These are phyloP conservation scores for Actinopyga echinites DNA, from an alignment of 53 echinoderm and acorn worm species.

Conservation along the genomic window DNA sequence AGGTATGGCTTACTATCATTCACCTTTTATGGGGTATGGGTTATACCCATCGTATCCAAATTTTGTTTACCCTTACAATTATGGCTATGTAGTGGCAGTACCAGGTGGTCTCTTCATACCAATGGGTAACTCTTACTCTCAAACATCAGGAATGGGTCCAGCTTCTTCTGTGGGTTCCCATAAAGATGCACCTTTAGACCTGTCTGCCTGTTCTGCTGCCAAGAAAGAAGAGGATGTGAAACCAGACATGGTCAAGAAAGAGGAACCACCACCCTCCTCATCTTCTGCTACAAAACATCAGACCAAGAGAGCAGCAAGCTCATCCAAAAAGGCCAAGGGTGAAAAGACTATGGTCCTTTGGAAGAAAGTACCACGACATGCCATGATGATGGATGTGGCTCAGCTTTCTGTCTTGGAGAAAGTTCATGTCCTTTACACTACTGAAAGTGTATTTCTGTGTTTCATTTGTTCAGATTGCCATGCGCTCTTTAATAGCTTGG, in stretches of 20 bases:
- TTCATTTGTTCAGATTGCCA: conserved; percentile 34
- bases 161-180: neutral
- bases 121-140: conserved; percentile 15
- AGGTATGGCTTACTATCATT: conserved; percentile 32
- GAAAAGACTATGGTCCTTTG: conserved; percentile 35
- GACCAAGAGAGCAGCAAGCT: neutral
- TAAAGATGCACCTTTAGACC: conserved; percentile 23
- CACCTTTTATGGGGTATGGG: conserved; percentile 38
- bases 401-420: conserved; percentile 36
- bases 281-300: neutral
- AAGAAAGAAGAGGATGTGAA: conserved; percentile 2
- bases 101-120: conserved; percentile 35
- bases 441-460: conserved; percentile 34
- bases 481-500: conserved; percentile 22
- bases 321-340: conserved; percentile 10
- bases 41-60: conserved; percentile 37
- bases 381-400: conserved; percentile 42
- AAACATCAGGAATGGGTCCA: conserved; percentile 3
- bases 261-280: conserved; percentile 3
- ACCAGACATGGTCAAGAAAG: conserved; percentile 17
- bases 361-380: conserved; percentile 34
- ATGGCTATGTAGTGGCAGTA: conserved; percentile 35
- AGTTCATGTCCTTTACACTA: conserved; percentile 31
- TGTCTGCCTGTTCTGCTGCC: conserved; percentile 28
- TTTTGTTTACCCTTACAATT: conserved; percentile 38